Conservation (phyloP, 2,888 invertebrate species). For the Chymomyza caudatula region DNA sequence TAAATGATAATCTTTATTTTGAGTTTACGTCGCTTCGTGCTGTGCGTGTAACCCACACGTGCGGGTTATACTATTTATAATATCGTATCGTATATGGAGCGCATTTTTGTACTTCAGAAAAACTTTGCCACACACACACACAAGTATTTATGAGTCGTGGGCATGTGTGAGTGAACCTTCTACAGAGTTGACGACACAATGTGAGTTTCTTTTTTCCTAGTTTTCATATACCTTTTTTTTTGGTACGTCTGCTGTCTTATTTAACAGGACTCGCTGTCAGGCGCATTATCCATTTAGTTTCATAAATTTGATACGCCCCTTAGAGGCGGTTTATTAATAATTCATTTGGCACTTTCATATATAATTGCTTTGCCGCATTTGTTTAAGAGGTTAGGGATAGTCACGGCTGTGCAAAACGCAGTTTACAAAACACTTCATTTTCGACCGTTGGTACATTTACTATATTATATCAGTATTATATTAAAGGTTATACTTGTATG, state of each 20-base stretch:
- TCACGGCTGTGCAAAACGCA: too few relatives aligned
- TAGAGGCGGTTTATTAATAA: neutral
- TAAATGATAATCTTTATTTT: conserved; percentile 51
- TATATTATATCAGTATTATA: too few relatives aligned
- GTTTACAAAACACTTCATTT: too few relatives aligned
- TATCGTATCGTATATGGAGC: neutral
- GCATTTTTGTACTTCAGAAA: neutral
- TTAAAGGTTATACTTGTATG: too few relatives aligned
- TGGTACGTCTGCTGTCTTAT: neutral
- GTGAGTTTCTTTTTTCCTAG: neutral
- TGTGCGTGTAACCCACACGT: neutral
- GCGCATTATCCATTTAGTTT: neutral
- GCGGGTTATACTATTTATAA: neutral
- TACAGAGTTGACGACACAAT: neutral
- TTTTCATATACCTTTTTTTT: neutral
- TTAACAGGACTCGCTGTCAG: neutral
- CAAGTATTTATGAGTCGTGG: neutral
- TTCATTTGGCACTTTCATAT: neutral
- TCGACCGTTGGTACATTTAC: too few relatives aligned
- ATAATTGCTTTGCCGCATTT: neutral
- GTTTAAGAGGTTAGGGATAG: too few relatives aligned
- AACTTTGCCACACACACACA: neutral
- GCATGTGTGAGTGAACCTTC: neutral
- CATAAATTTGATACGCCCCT: neutral
- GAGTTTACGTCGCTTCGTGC: neutral